These are phyloP conservation scores for Phthorimaea operculella DNA, from an alignment of 1,140 invertebrate species.

Conservation along the genomic window DNA sequence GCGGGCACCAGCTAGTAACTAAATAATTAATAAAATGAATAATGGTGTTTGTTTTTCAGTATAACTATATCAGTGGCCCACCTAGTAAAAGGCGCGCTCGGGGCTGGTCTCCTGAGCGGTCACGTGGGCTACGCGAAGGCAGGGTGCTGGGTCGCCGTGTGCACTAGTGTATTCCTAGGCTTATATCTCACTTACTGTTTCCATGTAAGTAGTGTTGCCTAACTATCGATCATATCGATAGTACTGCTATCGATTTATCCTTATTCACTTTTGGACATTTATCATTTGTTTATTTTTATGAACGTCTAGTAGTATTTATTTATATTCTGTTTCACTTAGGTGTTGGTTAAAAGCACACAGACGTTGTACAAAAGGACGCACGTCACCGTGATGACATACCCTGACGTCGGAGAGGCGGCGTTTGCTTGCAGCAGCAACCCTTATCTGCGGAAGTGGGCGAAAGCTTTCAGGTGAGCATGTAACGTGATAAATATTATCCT, in stretches of 20 bases:
- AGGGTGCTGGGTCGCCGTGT: slow-evolving; percentile 23
- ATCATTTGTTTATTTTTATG: too few species aligned
- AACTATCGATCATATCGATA: too few species aligned
- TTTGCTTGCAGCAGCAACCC: slow-evolving; percentile 33
- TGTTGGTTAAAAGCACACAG: slow-evolving; percentile 16
- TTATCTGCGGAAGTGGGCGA: slow-evolving; percentile 25
- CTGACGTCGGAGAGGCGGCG: slow-evolving; percentile 44
- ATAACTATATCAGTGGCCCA: slow-evolving; percentile 29
- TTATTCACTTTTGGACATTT: too few species aligned
- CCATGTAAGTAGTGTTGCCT: slow-evolving; percentile 31
- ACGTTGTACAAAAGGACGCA: slow-evolving; percentile 36
- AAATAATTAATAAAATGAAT: too few species aligned
- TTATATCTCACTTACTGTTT: slow-evolving; percentile 42
- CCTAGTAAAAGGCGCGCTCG: slow-evolving; percentile 46
- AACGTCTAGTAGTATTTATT: not conserved
- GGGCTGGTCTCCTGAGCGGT: slow-evolving; percentile 41
- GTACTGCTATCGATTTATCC: too few species aligned
- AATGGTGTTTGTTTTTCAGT: too few species aligned
- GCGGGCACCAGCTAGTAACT: too few species aligned
- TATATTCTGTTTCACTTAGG: not conserved
- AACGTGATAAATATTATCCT: too few species aligned
- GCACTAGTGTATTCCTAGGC: slow-evolving; percentile 30
- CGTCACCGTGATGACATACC: slow-evolving; percentile 37
- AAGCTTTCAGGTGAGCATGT: slow-evolving; percentile 35
- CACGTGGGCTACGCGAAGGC: slow-evolving; percentile 44